Evolutionary conservation across 2,888 invertebrate species (phyloP).

Genomic region (Limulus polyphemus): DNA sequence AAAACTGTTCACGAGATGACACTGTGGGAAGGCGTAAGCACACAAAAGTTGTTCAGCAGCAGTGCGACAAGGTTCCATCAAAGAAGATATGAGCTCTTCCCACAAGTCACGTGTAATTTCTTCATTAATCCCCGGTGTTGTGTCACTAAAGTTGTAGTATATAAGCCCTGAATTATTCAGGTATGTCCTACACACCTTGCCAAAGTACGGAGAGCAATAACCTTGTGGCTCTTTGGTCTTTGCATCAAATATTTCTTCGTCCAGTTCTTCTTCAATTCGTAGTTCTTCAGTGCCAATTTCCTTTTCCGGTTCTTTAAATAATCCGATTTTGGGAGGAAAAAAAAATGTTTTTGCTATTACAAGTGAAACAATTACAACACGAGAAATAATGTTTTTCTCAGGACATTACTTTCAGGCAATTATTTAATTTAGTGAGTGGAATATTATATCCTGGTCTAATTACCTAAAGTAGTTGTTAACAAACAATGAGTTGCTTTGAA

Average conservation of each 20-base stretch:
- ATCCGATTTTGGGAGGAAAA: no score
- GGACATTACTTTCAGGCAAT: no score
- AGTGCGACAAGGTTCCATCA: slow-evolving; percentile 68
- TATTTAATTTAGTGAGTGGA: no score
- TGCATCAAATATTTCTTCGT: slow-evolving; percentile 3
- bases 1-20: slow-evolving; percentile 45
- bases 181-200: slow-evolving; percentile 53
- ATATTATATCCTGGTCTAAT: no score
- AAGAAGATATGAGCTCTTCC: slow-evolving; percentile 67
- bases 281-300: no score
- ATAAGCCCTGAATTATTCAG: slow-evolving; percentile 43
- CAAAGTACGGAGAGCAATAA: slow-evolving; percentile 76
- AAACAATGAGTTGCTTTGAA: no score
- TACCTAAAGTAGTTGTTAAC: no score
- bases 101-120: slow-evolving; percentile 67
- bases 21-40: slow-evolving; percentile 81
- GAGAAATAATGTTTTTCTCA: no score
- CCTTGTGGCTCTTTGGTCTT: slow-evolving; percentile 38
- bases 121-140: slow-evolving; percentile 61
- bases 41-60: slow-evolving; percentile 84
- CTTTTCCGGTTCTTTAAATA: no score
- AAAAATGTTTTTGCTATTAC: no score
- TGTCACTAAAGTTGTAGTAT: slow-evolving; percentile 58
- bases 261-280: slow-evolving; percentile 3
- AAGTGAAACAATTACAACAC: no score